A percentile compares a stretch with the other conserved stretches of the same genome.
Evolutionary conservation across 1,140 invertebrate species (phyloP).

Genomic region (Dryas iulia): DNA sequence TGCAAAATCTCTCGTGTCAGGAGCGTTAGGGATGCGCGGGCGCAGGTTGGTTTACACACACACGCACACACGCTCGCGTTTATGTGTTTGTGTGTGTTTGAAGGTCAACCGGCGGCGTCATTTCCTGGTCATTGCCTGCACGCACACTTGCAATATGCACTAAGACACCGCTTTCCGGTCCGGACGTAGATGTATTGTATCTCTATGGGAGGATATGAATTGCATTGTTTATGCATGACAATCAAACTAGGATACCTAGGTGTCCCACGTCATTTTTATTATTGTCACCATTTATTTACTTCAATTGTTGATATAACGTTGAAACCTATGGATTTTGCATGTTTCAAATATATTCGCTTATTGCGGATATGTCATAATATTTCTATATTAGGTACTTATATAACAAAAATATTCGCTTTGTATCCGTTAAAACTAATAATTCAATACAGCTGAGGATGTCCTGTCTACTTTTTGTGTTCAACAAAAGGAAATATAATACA

Average conservation of each 20-base stretch:
- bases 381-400: background rate
- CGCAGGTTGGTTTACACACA: conserved; percentile 23
- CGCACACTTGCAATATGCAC: conserved; percentile 38
- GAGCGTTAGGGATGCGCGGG: conserved; percentile 43
- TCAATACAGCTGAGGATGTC: background rate
- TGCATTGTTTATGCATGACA: conserved; percentile 52
- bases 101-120: conserved; percentile 77
- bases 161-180: conserved; percentile 67
- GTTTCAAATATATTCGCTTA: background rate
- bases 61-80: background rate
- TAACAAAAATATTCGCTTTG: background rate
- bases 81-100: conserved; percentile 53
- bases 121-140: conserved; percentile 81
- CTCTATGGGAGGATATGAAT: conserved; percentile 56
- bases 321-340: too few species aligned
- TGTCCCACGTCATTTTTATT: conserved; percentile 20
- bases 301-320: too few species aligned
- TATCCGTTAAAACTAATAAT: background rate
- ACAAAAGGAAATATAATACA: background rate
- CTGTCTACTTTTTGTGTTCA: background rate
- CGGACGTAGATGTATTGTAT: conserved; percentile 51
- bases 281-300: background rate
- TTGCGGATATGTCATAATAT: background rate
- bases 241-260: conserved; percentile 42
- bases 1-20: conserved; percentile 35